These are phyloP conservation scores for Oxytorus armatus DNA, from an alignment of 2,888 invertebrate species.

Conservation along the genomic window DNA sequence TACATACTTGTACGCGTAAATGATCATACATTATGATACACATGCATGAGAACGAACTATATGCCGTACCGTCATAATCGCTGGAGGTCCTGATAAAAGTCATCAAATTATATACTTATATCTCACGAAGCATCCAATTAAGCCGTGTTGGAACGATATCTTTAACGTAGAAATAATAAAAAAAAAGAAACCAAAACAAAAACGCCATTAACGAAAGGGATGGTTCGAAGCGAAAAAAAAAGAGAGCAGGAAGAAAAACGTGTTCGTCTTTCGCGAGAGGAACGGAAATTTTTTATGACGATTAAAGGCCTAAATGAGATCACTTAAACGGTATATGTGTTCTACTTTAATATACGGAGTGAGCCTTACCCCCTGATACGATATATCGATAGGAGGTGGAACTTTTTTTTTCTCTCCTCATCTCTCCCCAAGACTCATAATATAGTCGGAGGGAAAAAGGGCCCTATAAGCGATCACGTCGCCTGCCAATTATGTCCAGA, in stretches of 20 bases:
- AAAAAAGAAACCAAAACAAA: slow-evolving; percentile 1
- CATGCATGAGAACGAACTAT: too few relatives aligned
- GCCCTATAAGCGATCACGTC: slow-evolving; percentile 52
- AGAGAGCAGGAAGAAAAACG: too few relatives aligned
- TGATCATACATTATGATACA: too few relatives aligned
- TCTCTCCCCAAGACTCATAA: too few relatives aligned
- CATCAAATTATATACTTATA: slow-evolving; percentile 37
- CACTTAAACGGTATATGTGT: slow-evolving; percentile 23
- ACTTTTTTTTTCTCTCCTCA: not conserved
- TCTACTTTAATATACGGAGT: not conserved
- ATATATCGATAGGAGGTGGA: slow-evolving; percentile 24
- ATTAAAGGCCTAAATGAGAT: slow-evolving; percentile 37
- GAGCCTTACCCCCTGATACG: not conserved
- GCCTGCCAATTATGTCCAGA: slow-evolving; percentile 48
- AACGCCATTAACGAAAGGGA: slow-evolving; percentile 11
- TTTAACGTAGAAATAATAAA: slow-evolving; percentile 3
- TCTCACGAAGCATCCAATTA: slow-evolving; percentile 38
- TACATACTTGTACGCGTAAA: too few relatives aligned
- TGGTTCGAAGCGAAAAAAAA: not conserved
- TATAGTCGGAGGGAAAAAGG: slow-evolving; percentile 16
- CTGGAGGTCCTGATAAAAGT: slow-evolving; percentile 18
- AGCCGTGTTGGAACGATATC: slow-evolving; percentile 22
- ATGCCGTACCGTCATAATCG: too few relatives aligned
- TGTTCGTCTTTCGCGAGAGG: not conserved
- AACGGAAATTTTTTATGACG: slow-evolving; percentile 40